Conservation (phyloP, 2,797 vertebrate species). For the Urosaurus nigricauda region DNA sequence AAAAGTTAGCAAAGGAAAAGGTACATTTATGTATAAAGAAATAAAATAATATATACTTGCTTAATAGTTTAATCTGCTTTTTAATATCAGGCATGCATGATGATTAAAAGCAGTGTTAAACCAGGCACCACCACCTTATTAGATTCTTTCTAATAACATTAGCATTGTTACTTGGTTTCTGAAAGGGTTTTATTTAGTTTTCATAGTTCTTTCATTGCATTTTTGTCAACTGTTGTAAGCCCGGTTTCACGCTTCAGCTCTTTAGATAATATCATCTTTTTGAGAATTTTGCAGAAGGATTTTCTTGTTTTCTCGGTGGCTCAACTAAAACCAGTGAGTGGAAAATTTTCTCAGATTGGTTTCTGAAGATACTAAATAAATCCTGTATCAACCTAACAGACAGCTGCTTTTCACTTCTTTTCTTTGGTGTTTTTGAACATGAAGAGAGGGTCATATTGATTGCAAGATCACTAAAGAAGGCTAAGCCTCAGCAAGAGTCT, state of each 20-base stretch:
- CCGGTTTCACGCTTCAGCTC: constrained; percentile 88
- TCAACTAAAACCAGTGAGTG: constrained; percentile 88
- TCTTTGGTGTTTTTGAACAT: constrained; percentile 76
- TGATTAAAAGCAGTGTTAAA: constrained; percentile 63
- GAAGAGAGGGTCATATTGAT: constrained; percentile 78
- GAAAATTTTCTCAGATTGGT: constrained; percentile 93
- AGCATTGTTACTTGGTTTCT: constrained; percentile 61
- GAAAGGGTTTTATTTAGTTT: constrained; percentile 76
- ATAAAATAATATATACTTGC: constrained; percentile 43
- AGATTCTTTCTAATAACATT: constrained; percentile 64
- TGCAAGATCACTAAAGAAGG: constrained; percentile 80
- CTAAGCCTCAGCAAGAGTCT: constrained; percentile 80
- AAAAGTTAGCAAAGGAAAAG: background rate
- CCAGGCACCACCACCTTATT: constrained; percentile 55
- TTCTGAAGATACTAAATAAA: constrained; percentile 89
- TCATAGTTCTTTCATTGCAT: constrained; percentile 69
- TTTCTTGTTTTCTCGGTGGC: constrained; percentile 85
- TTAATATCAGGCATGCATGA: constrained; percentile 35
- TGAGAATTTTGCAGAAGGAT: constrained; percentile 86
- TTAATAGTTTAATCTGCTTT: constrained; percentile 40
- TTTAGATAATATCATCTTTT: constrained; percentile 88
- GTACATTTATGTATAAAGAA: background rate
- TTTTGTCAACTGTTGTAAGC: constrained; percentile 79
- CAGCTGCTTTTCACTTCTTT: constrained; percentile 81
- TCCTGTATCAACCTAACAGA: constrained; percentile 85